phyloP scores from a whole-genome alignment of 2,888 invertebrate species.

The Hartigia nigra region DNA sequence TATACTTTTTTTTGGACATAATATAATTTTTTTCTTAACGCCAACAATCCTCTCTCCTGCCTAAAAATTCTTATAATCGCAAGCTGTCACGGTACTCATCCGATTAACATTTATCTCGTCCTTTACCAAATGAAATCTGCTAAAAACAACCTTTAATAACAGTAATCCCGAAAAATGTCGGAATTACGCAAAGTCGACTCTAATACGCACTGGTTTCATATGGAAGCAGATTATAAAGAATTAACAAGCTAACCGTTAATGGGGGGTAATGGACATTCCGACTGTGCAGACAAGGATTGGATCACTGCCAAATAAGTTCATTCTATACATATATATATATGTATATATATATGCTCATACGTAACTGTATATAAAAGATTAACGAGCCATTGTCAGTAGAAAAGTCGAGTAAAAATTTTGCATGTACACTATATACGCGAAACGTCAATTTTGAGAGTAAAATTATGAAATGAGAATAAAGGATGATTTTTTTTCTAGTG shows the following conservation, averaged over 20 bases:
- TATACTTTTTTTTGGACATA: background rate
- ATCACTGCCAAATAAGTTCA: slow-evolving; percentile 53
- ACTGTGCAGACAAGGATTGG: slow-evolving; percentile 40
- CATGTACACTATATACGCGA: background rate
- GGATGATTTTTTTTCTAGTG: background rate
- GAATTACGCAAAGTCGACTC: slow-evolving; percentile 48
- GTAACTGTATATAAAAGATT: background rate
- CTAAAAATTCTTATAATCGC: background rate
- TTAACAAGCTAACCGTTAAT: slow-evolving; percentile 61
- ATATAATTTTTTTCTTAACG: background rate
- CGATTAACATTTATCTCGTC: background rate
- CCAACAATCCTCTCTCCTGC: background rate
- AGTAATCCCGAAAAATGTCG: slow-evolving; percentile 38
- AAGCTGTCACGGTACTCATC: background rate
- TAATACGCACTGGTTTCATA: slow-evolving; percentile 49
- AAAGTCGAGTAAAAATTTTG: background rate
- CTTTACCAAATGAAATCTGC: background rate
- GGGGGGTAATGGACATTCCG: slow-evolving; percentile 60
- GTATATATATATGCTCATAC: background rate
- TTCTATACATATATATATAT: background rate
- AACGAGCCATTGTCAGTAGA: background rate
- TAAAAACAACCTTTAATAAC: slow-evolving; percentile 5
- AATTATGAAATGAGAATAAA: background rate
- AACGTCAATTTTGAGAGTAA: background rate
- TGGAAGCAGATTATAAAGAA: slow-evolving; percentile 53